Conservation (phyloP, 53 echinoderm and acorn worm genomes). For the Zoroaster sp. region DNA sequence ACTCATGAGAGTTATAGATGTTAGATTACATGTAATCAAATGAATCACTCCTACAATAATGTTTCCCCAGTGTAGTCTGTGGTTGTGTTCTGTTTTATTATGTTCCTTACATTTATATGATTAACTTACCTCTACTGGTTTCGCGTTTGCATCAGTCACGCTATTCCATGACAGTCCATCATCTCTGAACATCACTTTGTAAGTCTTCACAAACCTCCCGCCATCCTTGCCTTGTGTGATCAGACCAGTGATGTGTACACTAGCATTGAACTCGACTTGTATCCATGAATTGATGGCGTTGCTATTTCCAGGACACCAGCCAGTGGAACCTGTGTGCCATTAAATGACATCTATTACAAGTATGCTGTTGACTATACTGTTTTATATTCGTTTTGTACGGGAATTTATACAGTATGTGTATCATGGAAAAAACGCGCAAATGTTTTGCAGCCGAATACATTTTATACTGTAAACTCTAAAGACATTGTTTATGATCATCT, state of each 20-base stretch:
- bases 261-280: constrained; percentile 7
- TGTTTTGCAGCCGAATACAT: too few relatives aligned
- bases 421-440: too few relatives aligned
- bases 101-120: not conserved
- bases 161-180: constrained; percentile 11
- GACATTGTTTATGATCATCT: too few relatives aligned
- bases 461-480: too few relatives aligned
- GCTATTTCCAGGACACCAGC: not conserved
- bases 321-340: not conserved
- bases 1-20: too few relatives aligned
- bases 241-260: constrained; percentile 16
- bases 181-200: constrained; percentile 32
- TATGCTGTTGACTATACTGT: too few relatives aligned
- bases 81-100: too few relatives aligned
- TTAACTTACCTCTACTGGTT: not conserved
- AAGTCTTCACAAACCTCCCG: constrained; percentile 3
- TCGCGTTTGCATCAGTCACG: not conserved
- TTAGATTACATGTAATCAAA: too few relatives aligned
- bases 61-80: too few relatives aligned
- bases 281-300: constrained; percentile 18
- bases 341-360: not conserved
- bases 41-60: too few relatives aligned
- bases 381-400: too few relatives aligned
- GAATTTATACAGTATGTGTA: too few relatives aligned
- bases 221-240: constrained; percentile 17